Percentiles rank a stretch among this genome's conserved stretches.
These are phyloP conservation scores for Sturnira hondurensis DNA, from an alignment of 2,113 vertebrate species.

Conservation along the genomic window DNA sequence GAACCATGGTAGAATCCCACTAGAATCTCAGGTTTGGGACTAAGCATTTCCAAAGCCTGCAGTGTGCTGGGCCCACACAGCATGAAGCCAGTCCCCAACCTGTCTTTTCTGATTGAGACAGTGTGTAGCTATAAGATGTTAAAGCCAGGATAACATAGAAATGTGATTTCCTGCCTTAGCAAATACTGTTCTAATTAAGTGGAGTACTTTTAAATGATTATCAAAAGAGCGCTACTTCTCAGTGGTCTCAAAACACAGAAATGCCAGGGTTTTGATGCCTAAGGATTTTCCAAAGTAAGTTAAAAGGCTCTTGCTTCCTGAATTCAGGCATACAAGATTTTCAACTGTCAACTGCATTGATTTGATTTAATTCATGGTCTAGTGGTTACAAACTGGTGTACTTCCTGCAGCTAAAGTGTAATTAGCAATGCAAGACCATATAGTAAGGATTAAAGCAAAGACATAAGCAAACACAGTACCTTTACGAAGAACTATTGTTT, in stretches of 20 bases:
- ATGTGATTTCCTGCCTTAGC: conserved; percentile 39
- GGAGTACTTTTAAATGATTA: conserved; percentile 40
- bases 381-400: not conserved
- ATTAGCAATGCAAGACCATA: conserved; percentile 19
- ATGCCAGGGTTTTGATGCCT: conserved; percentile 24
- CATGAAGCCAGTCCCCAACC: not conserved
- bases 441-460: conserved; percentile 1
- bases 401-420: not conserved
- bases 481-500: conserved; percentile 21
- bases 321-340: conserved; percentile 40
- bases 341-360: conserved; percentile 21
- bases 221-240: not conserved
- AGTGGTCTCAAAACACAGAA: conserved; percentile 29
- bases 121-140: conserved; percentile 30
- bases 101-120: conserved; percentile 26
- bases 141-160: conserved; percentile 29
- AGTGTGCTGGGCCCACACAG: not conserved
- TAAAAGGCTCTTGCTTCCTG: conserved; percentile 16
- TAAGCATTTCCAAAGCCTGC: not conserved
- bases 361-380: conserved; percentile 33
- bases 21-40: not conserved
- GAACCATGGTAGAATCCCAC: not conserved
- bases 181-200: conserved; percentile 47
- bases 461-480: not conserved
- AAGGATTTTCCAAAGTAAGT: conserved; percentile 15